Base-by-base conservation (phyloP, 2,888 invertebrate species). In the Agrotis exclamationis region DNA sequence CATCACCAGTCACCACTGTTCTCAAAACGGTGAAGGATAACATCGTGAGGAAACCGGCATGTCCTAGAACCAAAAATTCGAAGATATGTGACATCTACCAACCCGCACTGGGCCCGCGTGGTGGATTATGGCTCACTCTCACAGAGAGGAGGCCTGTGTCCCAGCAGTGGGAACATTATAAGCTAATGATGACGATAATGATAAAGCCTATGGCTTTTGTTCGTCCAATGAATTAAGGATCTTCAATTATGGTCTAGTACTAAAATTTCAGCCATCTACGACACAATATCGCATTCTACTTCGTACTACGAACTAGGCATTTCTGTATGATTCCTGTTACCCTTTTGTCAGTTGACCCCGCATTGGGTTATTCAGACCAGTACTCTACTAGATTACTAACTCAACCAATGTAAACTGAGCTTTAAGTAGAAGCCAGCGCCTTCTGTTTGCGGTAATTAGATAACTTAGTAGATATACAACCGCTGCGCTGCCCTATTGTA, bases 391-490 rank as follows among this genome's bases (percentile, higher is more conserved):
- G 54, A 80, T 63, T 56, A 51, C 59, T 80, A 11, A 80, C 51
- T 57, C 20, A 62, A 45, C 54, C 63, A 59, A 60, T 57, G 80
- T 75, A 60, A 80, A 80, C 63, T 63, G 54, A 53, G 59, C 76
- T 47, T 75, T 80, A 86, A 78, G 85, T 85, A 83, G 80, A 86
- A 84, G 82, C 83, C 76, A 83, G 83, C 85, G 84, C 79, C 85
- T 87, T 87, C 87, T 90, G 90, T 89, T 90, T 90, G 90, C 86
- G 85, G 89, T 93, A 93, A 93, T 93, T 92, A 92, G 88, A 91
- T 91, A 93, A 93, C 85, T 93, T 93, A 82, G 86, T 80, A 86
- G 87, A 89, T 89, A 85, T 89, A 89, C 88, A 86, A 86, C 87
- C 85, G 87, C 79, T 84, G 84, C 74, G 81, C 75, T 74, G 78